phyloP scores from a whole-genome alignment of 2,888 invertebrate species.

The Sicus ferrugineus region DNA sequence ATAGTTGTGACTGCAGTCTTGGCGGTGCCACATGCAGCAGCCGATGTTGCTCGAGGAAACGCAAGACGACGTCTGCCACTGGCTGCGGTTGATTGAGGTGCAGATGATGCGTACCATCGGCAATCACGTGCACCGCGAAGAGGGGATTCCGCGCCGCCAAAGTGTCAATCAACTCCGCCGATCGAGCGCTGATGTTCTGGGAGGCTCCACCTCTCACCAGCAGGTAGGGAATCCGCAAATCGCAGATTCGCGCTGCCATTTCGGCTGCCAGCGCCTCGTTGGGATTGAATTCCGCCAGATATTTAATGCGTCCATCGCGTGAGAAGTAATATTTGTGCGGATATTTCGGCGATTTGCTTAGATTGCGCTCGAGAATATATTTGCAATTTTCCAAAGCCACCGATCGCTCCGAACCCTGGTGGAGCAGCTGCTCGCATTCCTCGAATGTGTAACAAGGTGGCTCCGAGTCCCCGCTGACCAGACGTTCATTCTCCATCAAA shows the following conservation, averaged over 20 bases:
- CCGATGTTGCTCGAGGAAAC: slow-evolving; percentile 65
- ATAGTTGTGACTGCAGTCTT: slow-evolving; percentile 18
- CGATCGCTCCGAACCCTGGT: slow-evolving; percentile 68
- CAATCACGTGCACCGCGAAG: slow-evolving; percentile 69
- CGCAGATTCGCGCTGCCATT: slow-evolving; percentile 67
- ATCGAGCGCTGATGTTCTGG: slow-evolving; percentile 65
- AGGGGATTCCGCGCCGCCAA: slow-evolving; percentile 67
- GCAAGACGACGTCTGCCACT: slow-evolving; percentile 67
- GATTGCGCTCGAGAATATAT: slow-evolving; percentile 68
- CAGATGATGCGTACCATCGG: slow-evolving; percentile 74
- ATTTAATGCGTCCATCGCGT: slow-evolving; percentile 57
- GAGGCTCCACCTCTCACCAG: slow-evolving; percentile 69
- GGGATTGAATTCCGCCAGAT: slow-evolving; percentile 48
- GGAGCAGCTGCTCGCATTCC: slow-evolving; percentile 69
- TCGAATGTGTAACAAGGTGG: slow-evolving; percentile 72
- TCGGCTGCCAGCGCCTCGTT: slow-evolving; percentile 66
- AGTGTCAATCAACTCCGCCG: slow-evolving; percentile 66
- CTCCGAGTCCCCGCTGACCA: slow-evolving; percentile 53
- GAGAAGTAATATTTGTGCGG: slow-evolving; percentile 69
- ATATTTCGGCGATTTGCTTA: slow-evolving; percentile 66
- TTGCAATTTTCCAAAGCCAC: slow-evolving; percentile 68
- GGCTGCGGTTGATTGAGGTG: slow-evolving; percentile 73
- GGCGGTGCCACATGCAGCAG: slow-evolving; percentile 24
- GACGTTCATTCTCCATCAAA: slow-evolving; percentile 64
- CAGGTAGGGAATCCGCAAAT: slow-evolving; percentile 67